These are phyloP conservation scores for Gymnodraco acuticeps DNA, from an alignment of 2,797 vertebrate species.

Conservation along the genomic window DNA sequence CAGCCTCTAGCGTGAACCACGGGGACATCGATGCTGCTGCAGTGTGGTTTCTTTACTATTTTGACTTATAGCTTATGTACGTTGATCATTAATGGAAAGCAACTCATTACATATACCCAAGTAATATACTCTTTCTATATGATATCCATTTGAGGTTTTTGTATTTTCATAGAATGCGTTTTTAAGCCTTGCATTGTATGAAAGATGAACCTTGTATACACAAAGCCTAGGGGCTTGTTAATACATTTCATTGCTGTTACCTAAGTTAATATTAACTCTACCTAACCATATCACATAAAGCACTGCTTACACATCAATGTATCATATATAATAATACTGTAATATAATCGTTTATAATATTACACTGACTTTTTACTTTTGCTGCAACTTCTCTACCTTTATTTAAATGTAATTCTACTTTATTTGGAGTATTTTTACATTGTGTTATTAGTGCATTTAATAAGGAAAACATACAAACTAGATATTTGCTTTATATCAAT, in stretches of 20 bases:
- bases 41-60: not conserved
- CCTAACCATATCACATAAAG: not conserved
- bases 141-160: not conserved
- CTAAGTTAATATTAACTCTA: no score
- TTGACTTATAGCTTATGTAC: not conserved
- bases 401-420: no score
- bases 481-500: not conserved
- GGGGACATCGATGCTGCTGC: slow-evolving; percentile 3
- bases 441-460: no score
- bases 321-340: not conserved
- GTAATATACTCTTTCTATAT: not conserved
- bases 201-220: not conserved
- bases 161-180: not conserved
- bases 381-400: no score
- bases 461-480: no score
- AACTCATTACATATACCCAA: not conserved
- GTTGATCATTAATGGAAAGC: not conserved
- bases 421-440: no score
- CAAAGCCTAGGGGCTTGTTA: not conserved
- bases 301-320: not conserved
- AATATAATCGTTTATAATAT: no score
- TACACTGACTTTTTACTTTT: no score
- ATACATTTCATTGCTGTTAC: not conserved
- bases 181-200: not conserved
- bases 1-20: not conserved